These are phyloP conservation scores for Eucidaris tribuloides DNA, from an alignment of 35 echinoderm and acorn worm genomes.

Conservation along the genomic window DNA sequence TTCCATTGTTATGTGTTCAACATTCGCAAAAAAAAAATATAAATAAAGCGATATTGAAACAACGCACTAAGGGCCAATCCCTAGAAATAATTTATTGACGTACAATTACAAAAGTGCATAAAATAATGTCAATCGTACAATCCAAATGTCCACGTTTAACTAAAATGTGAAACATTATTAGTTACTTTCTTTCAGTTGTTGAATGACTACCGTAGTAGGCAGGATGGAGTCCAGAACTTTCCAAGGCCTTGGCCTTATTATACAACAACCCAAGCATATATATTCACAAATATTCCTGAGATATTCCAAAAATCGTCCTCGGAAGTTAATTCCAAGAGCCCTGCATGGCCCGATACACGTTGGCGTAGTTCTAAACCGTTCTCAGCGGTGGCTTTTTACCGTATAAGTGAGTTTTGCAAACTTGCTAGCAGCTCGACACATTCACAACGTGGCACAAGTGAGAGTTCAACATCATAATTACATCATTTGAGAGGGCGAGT, in stretches of 20 bases:
- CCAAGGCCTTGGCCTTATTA: conserved; percentile 5
- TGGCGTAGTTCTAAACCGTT: neutral
- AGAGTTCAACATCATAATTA: neutral
- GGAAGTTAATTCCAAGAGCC: neutral
- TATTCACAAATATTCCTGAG: neutral
- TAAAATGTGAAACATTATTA: no score
- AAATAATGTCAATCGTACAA: no score
- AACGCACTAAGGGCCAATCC: neutral
- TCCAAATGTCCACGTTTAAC: no score
- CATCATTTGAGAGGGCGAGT: neutral
- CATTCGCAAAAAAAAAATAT: no score
- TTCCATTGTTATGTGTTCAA: no score
- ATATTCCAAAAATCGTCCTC: neutral
- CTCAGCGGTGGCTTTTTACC: neutral
- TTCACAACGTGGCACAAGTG: neutral
- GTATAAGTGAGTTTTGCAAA: neutral
- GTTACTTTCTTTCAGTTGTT: neutral
- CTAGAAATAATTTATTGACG: no score
- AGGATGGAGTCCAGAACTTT: neutral
- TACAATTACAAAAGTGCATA: no score
- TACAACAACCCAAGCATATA: conserved; percentile 17
- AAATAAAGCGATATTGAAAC: neutral
- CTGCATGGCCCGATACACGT: no score
- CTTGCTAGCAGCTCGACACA: neutral
- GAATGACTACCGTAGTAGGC: conserved; percentile 4